Evolutionary conservation across 2,113 vertebrate species (phyloP).

Genomic region (Hemibates koningsi): DNA sequence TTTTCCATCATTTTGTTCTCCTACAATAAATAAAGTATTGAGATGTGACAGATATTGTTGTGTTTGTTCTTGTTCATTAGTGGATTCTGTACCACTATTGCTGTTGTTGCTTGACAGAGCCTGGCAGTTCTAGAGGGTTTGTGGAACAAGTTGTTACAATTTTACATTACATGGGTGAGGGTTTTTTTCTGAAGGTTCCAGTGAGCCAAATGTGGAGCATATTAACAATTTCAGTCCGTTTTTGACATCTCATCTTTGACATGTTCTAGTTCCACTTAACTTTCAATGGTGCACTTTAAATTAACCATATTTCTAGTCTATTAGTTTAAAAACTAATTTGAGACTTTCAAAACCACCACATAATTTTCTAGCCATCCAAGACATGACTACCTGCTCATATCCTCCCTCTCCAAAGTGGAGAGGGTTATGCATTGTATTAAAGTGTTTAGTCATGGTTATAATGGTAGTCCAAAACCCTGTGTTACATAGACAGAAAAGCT

Average conservation of each 20-base stretch:
- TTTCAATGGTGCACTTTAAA: background rate
- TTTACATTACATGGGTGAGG: background rate
- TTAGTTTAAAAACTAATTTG: background rate
- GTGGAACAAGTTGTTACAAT: background rate
- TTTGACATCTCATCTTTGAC: background rate
- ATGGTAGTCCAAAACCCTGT: background rate
- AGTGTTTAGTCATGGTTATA: background rate
- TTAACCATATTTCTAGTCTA: background rate
- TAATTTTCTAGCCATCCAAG: background rate
- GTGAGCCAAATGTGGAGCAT: background rate
- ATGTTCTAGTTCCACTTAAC: background rate
- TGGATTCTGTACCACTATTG: background rate
- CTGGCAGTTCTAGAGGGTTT: background rate
- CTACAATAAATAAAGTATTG: background rate
- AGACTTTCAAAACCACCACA: background rate
- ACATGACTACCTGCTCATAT: background rate
- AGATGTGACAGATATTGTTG: background rate
- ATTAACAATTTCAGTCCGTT: background rate
- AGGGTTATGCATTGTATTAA: background rate
- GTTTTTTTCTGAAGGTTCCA: background rate
- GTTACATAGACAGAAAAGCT: background rate
- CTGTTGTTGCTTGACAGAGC: background rate
- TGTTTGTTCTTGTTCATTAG: background rate
- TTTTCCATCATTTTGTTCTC: background rate
- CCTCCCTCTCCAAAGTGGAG: background rate